Evolutionary conservation across 1,140 invertebrate species (phyloP), one percentile per base, ranked within the genome.

Genomic region (Lysiphlebus fabarum): DNA sequence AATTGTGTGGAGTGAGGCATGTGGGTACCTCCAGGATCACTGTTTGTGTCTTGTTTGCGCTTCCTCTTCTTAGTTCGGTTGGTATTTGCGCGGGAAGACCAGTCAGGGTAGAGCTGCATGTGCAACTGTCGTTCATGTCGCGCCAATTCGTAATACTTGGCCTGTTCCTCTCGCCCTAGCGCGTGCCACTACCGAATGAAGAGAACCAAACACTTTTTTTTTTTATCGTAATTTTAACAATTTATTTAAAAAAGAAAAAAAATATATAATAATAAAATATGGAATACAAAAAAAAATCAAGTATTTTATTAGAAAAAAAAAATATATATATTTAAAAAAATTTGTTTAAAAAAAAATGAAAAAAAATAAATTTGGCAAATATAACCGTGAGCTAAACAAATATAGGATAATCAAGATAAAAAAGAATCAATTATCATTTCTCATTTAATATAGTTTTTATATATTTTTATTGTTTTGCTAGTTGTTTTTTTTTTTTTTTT

Each of bases 71-170:
- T 96, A 85, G 91, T 91, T 83, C 92, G 91, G 84, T 92, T 90
- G 84, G 92, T 91, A 87, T 98, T 98, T 82, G 95, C 89, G 81
- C 96, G 96, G 84, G 90, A 92, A 82, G 92, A 95, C 97, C 97
- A 99, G 85, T 96, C 93, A 76, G 96, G 96, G 87, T 99, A 98
- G 81, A 96, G 88, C 87, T 96, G 92, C 91, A 96, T 93, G 86
- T 98, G 95, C 82, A 96, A 87, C 84, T 98, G 94, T 82, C 96
- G 90, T 83, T 98, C 95, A 82, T 95, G 91, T 77, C 92, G 87
- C 70, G 96, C 96, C 89, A 97, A 89, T 82, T 99, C 96, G 88
- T 98, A 99, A 90, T 99, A 99, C 85, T 98, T 98, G 80, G 93
- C 92, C 85, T 99, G 96, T 85, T 99, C 96, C 82, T 96, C 92